These are phyloP conservation scores for Brachyptera risi DNA, from an alignment of 2,888 invertebrate species.

Conservation along the genomic window DNA sequence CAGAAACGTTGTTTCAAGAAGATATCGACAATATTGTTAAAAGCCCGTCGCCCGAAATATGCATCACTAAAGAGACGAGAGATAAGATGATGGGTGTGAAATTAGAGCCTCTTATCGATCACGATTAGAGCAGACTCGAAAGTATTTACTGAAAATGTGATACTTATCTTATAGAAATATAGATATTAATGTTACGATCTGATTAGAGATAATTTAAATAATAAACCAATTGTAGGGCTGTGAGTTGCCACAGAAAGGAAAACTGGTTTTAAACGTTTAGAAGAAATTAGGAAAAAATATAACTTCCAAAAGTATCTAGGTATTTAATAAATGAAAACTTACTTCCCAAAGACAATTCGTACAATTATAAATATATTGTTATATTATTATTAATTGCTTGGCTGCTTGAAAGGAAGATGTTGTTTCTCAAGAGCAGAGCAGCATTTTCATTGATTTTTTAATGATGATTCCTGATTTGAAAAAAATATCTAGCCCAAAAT, in stretches of 20 bases:
- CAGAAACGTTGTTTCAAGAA: slow-evolving; percentile 59
- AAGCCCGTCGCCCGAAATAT: slow-evolving; percentile 45
- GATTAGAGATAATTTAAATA: slow-evolving; percentile 35
- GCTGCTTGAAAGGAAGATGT: neutral
- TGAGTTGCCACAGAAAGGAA: too few relatives aligned
- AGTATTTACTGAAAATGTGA: slow-evolving; percentile 22
- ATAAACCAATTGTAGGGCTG: slow-evolving; percentile 40
- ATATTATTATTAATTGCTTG: slow-evolving; percentile 1
- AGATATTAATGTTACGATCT: neutral
- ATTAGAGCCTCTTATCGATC: slow-evolving; percentile 29
- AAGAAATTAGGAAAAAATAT: slow-evolving; percentile 24
- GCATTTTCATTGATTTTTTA: neutral
- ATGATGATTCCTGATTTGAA: neutral
- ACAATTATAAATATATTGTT: slow-evolving; percentile 13
- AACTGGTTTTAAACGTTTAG: slow-evolving; percentile 22
- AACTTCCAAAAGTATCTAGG: slow-evolving; percentile 32
- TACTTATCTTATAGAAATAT: slow-evolving; percentile 21
- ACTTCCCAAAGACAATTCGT: slow-evolving; percentile 28
- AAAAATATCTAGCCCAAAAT: neutral
- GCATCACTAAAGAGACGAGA: slow-evolving; percentile 28
- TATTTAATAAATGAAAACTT: too few relatives aligned
- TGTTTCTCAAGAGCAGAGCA: neutral
- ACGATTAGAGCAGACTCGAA: slow-evolving; percentile 23
- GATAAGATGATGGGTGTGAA: slow-evolving; percentile 27
- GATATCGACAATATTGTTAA: slow-evolving; percentile 61